Conservation (phyloP, 2,113 vertebrate species). For the Xenopus borealis region DNA sequence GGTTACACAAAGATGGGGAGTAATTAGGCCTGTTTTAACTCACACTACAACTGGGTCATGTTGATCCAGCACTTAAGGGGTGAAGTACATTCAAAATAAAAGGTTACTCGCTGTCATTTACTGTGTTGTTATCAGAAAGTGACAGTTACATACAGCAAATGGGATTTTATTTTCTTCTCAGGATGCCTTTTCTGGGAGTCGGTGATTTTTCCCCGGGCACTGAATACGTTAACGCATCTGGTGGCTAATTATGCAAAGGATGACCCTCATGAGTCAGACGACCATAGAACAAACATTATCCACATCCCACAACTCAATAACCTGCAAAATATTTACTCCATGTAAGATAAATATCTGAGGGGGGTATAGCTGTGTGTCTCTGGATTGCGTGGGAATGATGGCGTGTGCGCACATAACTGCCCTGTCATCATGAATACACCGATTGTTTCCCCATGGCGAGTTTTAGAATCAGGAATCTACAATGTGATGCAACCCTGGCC, state of each 20-base stretch:
- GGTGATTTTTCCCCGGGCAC: too few relatives aligned
- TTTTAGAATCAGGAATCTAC: neutral
- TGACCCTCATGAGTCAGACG: slow-evolving; percentile 20
- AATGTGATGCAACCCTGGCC: neutral
- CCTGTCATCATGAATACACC: slow-evolving; percentile 12
- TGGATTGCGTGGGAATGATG: slow-evolving; percentile 12
- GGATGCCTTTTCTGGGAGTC: too few relatives aligned
- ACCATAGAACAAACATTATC: slow-evolving; percentile 10
- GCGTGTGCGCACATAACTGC: slow-evolving; percentile 16
- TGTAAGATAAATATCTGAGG: slow-evolving; percentile 31
- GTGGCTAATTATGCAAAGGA: slow-evolving; percentile 20
- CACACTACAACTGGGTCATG: neutral
- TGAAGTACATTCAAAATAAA: too few relatives aligned
- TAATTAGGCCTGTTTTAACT: neutral
- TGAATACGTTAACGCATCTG: slow-evolving; percentile 15
- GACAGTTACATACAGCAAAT: too few relatives aligned
- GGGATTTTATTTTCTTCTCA: too few relatives aligned
- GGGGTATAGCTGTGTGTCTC: neutral
- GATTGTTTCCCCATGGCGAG: neutral
- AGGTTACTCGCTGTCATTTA: too few relatives aligned
- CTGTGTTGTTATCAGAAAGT: too few relatives aligned
- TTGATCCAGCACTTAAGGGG: neutral
- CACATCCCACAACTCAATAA: slow-evolving; percentile 22
- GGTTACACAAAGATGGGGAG: neutral
- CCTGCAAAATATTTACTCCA: slow-evolving; percentile 38